Conservation (phyloP, 92 coral and sea anemone genomes). For the Epizoanthus ramosus region DNA sequence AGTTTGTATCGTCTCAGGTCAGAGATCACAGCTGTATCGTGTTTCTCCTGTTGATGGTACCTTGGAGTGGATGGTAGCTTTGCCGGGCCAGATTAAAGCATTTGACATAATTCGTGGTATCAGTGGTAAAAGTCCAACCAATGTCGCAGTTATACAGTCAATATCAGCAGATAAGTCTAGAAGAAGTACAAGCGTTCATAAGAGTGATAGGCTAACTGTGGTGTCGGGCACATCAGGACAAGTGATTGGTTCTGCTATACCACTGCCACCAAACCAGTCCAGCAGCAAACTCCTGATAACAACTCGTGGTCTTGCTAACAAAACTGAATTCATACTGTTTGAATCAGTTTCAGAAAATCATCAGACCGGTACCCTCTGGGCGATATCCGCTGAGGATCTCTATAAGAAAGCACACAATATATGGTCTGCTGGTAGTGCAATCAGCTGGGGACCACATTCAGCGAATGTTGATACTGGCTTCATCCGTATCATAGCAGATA, state of each 20-base stretch:
- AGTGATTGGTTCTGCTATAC: constrained; percentile 54
- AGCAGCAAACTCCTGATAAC: constrained; percentile 43
- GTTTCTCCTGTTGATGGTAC: constrained; percentile 43
- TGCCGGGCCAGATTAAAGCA: constrained; percentile 39
- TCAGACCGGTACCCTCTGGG: constrained; percentile 58
- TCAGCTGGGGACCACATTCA: constrained; percentile 61
- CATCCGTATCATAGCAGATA: constrained; percentile 49
- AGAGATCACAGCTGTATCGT: constrained; percentile 9
- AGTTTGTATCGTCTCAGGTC: constrained; percentile 12
- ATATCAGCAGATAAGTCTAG: not conserved
- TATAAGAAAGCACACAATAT: constrained; percentile 29
- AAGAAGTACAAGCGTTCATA: not conserved
- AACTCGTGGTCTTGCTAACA: constrained; percentile 36
- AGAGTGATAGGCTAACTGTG: constrained; percentile 29
- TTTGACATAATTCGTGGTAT: constrained; percentile 58
- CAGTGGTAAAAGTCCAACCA: constrained; percentile 55
- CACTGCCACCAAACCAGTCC: constrained; percentile 31
- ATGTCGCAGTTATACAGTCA: constrained; percentile 52
- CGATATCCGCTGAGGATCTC: constrained; percentile 62
- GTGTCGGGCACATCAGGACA: constrained; percentile 75
- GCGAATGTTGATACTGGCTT: constrained; percentile 68
- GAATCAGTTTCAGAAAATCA: constrained; percentile 37
- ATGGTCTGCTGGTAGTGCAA: constrained; percentile 39
- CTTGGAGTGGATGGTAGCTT: constrained; percentile 57
- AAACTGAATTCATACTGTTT: constrained; percentile 62